Conservation (phyloP, 2,113 vertebrate species). For the Rhabdornis inornatus region DNA sequence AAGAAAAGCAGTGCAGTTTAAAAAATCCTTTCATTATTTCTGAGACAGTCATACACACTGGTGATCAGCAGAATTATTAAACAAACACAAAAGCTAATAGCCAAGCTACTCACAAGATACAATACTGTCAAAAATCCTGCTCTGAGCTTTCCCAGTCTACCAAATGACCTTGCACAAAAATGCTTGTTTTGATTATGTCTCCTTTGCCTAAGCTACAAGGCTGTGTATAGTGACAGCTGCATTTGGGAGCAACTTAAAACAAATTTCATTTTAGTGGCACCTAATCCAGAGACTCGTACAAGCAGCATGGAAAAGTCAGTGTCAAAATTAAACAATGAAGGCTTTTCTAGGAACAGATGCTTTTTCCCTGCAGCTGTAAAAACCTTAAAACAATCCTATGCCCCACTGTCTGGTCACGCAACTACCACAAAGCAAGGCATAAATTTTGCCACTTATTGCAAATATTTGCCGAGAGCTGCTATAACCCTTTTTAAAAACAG, state of each 20-base stretch:
- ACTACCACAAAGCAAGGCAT: slow-evolving; percentile 82
- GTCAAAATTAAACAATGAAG: slow-evolving; percentile 83
- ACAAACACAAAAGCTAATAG: slow-evolving; percentile 44
- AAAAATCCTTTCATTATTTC: not conserved
- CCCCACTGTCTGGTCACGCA: slow-evolving; percentile 98
- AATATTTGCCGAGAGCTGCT: slow-evolving; percentile 92
- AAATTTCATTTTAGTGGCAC: slow-evolving; percentile 79
- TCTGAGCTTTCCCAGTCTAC: slow-evolving; percentile 54
- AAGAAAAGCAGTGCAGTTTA: not conserved
- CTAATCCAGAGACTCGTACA: slow-evolving; percentile 83
- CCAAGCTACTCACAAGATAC: slow-evolving; percentile 59
- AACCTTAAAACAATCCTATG: slow-evolving; percentile 90
- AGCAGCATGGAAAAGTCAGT: slow-evolving; percentile 82
- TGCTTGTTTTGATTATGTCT: slow-evolving; percentile 71
- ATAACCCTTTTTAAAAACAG: slow-evolving; percentile 69
- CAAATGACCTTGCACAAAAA: slow-evolving; percentile 68
- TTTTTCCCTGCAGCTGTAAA: slow-evolving; percentile 95
- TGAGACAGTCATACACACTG: not conserved
- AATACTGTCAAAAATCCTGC: slow-evolving; percentile 68
- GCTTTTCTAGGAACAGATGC: slow-evolving; percentile 93
- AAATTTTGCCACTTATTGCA: slow-evolving; percentile 90
- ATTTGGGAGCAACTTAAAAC: slow-evolving; percentile 79
- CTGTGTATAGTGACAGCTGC: slow-evolving; percentile 77
- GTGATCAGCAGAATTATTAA: not conserved
- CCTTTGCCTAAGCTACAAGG: slow-evolving; percentile 73